These are phyloP conservation scores for Apodemia hepburni DNA, from an alignment of 2,888 invertebrate genomes.

Conservation along the genomic window DNA sequence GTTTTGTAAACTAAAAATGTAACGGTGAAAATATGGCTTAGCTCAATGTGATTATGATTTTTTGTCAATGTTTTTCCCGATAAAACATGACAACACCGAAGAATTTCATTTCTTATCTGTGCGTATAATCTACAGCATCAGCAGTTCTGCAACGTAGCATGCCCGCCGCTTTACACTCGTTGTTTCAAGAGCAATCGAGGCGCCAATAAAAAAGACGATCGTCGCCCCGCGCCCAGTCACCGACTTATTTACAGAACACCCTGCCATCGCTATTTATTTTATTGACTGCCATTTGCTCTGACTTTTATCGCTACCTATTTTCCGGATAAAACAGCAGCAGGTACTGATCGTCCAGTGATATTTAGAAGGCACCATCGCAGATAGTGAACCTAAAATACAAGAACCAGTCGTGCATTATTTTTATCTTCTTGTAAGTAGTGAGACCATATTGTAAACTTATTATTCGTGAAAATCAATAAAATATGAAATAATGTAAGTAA, in stretches of 20 bases:
- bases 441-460: too few species aligned
- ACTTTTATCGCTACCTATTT: slow-evolving; percentile 76
- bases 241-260: slow-evolving; percentile 80
- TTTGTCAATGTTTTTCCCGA: not conserved
- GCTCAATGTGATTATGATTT: not conserved
- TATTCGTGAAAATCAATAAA: too few species aligned
- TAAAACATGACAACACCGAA: slow-evolving; percentile 1
- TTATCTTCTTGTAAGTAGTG: too few species aligned
- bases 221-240: slow-evolving; percentile 68
- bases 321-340: slow-evolving; percentile 67
- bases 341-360: slow-evolving; percentile 48
- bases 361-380: slow-evolving; percentile 21
- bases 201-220: slow-evolving; percentile 80
- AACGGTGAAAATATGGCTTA: too few species aligned
- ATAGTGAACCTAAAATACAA: slow-evolving; percentile 1
- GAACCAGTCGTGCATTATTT: too few species aligned
- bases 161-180: slow-evolving; percentile 53
- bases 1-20: too few species aligned
- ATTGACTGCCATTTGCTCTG: slow-evolving; percentile 78
- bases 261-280: slow-evolving; percentile 78
- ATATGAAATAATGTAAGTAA: too few species aligned
- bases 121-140: slow-evolving; percentile 66
- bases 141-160: slow-evolving; percentile 42
- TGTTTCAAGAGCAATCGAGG: slow-evolving; percentile 79
- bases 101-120: slow-evolving; percentile 66